A percentile compares a stretch with the other conserved stretches of the same genome.
phyloP scores from a whole-genome alignment of 2,797 vertebrate genomes.

The Acropternis orthonyx region DNA sequence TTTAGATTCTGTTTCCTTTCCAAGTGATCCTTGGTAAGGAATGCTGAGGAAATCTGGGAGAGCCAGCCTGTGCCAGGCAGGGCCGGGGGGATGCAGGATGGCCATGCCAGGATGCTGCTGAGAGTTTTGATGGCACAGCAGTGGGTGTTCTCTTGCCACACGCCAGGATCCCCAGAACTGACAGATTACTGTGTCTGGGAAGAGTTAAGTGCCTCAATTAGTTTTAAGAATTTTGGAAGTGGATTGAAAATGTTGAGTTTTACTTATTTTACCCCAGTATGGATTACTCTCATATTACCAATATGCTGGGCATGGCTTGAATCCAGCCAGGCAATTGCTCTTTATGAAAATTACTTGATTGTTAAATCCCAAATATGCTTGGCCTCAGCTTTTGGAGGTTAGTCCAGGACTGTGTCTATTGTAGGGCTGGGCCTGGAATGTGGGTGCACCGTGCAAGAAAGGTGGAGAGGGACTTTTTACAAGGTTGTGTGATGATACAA shows the following conservation, averaged over 20 bases:
- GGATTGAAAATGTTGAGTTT: neutral
- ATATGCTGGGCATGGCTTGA: neutral
- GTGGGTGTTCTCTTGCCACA: neutral
- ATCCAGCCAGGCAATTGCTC: neutral
- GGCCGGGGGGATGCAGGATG: neutral
- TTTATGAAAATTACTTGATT: neutral
- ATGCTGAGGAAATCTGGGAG: neutral
- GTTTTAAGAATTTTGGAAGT: neutral
- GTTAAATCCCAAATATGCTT: neutral
- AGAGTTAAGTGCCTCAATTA: neutral
- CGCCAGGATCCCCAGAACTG: neutral
- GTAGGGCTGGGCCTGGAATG: neutral
- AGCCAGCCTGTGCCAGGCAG: neutral
- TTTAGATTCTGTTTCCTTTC: neutral
- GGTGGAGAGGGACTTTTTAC: neutral
- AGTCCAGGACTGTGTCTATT: neutral
- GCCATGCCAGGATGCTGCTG: neutral
- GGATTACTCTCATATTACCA: neutral
- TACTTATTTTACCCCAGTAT: neutral
- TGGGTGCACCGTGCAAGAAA: neutral
- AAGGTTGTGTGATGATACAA: rapidly evolving
- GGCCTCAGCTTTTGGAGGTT: neutral
- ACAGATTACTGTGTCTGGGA: neutral
- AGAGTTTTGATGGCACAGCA: rapidly evolving
- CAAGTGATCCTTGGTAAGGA: neutral